phyloP scores from a whole-genome alignment of 2,797 vertebrate genomes.

The Sebastiscus tertius region DNA sequence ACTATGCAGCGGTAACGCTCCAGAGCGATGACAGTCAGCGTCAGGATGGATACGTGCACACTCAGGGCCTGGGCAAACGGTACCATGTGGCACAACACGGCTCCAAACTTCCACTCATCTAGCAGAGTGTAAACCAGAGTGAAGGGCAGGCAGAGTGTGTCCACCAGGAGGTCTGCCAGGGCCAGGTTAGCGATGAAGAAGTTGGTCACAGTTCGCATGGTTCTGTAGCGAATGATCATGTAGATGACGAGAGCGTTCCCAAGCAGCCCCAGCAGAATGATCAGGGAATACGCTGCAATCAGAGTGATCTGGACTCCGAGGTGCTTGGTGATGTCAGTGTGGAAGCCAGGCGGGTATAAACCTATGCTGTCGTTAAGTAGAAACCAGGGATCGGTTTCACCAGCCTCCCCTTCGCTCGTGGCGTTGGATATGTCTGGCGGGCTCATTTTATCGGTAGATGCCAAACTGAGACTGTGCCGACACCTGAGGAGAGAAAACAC shows the following conservation, averaged over 20 bases:
- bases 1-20: conserved; percentile 93
- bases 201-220: conserved; percentile 94
- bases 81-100: conserved; percentile 90
- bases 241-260: conserved; percentile 92
- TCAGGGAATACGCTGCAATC: conserved; percentile 90
- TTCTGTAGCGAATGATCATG: conserved; percentile 90
- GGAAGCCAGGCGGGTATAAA: conserved; percentile 78
- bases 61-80: conserved; percentile 92
- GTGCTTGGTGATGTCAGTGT: conserved; percentile 91
- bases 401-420: conserved; percentile 73
- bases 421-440: conserved; percentile 82
- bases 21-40: conserved; percentile 91
- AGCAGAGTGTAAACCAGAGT: conserved; percentile 91
- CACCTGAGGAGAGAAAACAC: conserved; percentile 51
- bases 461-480: conserved; percentile 30
- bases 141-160: conserved; percentile 92
- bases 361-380: conserved; percentile 72
- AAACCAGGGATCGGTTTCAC: conserved; percentile 55
- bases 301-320: conserved; percentile 88
- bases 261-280: conserved; percentile 90
- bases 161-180: conserved; percentile 91
- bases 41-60: conserved; percentile 91
- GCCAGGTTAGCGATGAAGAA: conserved; percentile 95
- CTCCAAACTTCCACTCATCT: conserved; percentile 94
- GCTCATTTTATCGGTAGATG: conserved; percentile 78